phyloP scores from a whole-genome alignment of 2,888 invertebrate species.

The Tortricodes alternella region DNA sequence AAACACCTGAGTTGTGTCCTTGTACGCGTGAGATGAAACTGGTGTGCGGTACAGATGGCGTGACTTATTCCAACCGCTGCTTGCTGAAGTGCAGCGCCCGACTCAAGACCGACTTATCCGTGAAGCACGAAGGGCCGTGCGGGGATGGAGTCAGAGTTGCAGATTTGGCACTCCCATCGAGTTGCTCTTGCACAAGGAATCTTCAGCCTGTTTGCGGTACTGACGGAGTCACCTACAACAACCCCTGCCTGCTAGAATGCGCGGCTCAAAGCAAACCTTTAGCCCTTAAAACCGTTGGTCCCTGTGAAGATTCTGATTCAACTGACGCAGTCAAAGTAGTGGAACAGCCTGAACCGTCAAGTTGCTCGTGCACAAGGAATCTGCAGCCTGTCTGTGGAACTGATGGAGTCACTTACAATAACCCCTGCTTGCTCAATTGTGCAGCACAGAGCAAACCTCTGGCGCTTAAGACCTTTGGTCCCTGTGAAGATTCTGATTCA shows the following conservation, averaged over 20 bases:
- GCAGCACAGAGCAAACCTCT: constrained; percentile 33
- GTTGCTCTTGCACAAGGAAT: constrained; percentile 37
- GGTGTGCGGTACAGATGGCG: constrained; percentile 42
- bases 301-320: constrained; percentile 26
- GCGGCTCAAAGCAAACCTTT: constrained; percentile 37
- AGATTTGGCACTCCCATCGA: constrained; percentile 22
- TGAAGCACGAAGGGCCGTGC: constrained; percentile 23
- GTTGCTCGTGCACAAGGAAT: constrained; percentile 33
- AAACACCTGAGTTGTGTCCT: constrained; percentile 31
- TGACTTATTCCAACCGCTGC: constrained; percentile 48
- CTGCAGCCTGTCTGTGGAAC: constrained; percentile 85
- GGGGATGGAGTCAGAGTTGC: constrained; percentile 29
- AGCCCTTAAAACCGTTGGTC: constrained; percentile 32
- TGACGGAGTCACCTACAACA: constrained; percentile 45
- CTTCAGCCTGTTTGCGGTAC: constrained; percentile 41
- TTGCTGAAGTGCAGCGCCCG: constrained; percentile 37
- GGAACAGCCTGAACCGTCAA: neutral
- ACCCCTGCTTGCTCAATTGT: constrained; percentile 52
- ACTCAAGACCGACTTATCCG: constrained; percentile 28
- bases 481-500: constrained; percentile 15
- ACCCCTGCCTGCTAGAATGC: constrained; percentile 45
- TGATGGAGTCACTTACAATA: constrained; percentile 86
- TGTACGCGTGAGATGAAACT: constrained; percentile 38
- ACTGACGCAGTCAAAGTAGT: neutral
- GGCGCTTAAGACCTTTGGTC: constrained; percentile 36